These are phyloP conservation scores for Aurelia aurita DNA, from an alignment of 30 jellyfish, hydroid and myxozoan genomes.

Conservation along the genomic window DNA sequence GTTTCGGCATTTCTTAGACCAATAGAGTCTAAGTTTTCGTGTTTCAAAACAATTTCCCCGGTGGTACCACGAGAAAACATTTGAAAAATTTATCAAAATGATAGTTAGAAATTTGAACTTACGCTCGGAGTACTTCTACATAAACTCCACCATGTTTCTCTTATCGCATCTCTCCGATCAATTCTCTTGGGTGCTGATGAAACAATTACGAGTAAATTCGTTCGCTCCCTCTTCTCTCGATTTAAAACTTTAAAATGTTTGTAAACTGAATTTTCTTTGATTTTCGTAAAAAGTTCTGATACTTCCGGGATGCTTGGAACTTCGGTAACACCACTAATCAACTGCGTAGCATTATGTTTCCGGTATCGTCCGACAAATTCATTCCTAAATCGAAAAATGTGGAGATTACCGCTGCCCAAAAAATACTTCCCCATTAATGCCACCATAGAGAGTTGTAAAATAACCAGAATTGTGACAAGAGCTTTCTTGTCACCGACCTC, in stretches of 20 bases:
- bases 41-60: background rate
- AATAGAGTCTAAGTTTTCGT: no score
- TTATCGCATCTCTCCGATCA: constrained; percentile 49
- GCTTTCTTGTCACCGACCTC: no score
- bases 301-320: no score
- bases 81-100: background rate
- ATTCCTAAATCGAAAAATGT: no score
- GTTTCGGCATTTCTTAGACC: no score
- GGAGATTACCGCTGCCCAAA: no score
- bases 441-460: no score
- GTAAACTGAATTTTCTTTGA: constrained; percentile 13
- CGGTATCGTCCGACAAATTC: background rate
- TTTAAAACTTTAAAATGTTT: constrained; percentile 12
- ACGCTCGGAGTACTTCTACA: constrained; percentile 23
- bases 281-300: no score
- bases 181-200: constrained; percentile 59
- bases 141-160: constrained; percentile 61
- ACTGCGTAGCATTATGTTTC: no score
- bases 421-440: no score
- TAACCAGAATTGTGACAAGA: no score
- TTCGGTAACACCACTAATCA: no score
- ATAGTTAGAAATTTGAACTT: background rate
- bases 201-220: constrained; percentile 13
- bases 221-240: background rate
- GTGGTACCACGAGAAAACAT: background rate